These are phyloP conservation scores for Loriculus beryllinus DNA, from an alignment of 2,797 vertebrate genomes.

Conservation along the genomic window DNA sequence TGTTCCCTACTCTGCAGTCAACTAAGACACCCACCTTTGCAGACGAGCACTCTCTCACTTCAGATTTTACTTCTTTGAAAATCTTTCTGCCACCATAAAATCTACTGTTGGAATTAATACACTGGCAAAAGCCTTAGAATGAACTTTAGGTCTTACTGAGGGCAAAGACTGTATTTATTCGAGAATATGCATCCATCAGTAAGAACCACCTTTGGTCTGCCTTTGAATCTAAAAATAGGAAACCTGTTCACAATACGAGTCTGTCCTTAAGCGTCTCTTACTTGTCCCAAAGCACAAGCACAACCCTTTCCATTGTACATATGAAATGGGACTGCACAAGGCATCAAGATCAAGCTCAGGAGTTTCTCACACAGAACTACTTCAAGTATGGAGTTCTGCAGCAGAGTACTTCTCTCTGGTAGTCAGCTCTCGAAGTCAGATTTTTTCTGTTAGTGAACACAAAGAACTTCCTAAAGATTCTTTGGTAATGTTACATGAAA, in stretches of 20 bases:
- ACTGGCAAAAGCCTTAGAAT: neutral
- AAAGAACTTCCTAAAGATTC: neutral
- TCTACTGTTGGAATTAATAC: neutral
- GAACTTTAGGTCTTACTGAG: neutral
- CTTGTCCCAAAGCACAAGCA: neutral
- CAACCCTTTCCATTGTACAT: neutral
- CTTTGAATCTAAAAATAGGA: neutral
- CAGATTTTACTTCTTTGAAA: neutral
- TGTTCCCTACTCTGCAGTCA: neutral
- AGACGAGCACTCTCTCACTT: neutral
- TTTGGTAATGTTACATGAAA: neutral
- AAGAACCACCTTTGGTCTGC: neutral
- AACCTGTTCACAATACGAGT: neutral
- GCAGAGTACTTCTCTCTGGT: neutral
- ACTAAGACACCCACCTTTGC: neutral
- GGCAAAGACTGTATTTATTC: neutral
- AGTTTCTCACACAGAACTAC: neutral
- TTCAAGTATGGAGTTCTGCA: neutral
- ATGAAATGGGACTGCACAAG: neutral
- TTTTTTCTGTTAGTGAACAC: neutral
- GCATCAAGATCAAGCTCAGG: neutral
- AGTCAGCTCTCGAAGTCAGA: neutral
- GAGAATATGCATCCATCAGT: neutral
- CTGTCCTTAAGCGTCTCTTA: neutral
- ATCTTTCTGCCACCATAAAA: neutral